Evolutionary conservation across 2,797 vertebrate species (phyloP), one percentile per base, ranked within the genome.

Genomic region (Pseudocheirus occidentalis): DNA sequence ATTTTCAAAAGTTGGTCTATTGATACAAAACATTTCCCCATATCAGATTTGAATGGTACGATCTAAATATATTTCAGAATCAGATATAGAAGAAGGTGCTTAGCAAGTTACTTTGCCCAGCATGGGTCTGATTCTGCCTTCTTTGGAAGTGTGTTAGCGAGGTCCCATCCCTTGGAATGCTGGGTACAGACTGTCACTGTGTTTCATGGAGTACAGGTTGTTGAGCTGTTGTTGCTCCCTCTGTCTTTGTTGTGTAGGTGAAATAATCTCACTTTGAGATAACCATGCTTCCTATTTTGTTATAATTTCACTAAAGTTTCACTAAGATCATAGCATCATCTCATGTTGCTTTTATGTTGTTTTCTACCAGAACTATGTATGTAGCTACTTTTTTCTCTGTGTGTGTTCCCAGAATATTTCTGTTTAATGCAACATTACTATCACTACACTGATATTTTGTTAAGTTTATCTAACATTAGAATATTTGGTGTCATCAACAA

Each of bases 381-480:
- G n/a, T 7, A 40, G 62, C 11, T 73, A 81, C 16, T 73, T 52
- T 29, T 58, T 91, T 95, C 55, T 55, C 13, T 91, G 1, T 50
- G 46, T 7, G 9, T 94, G 11, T 66, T 66, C 91, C 91, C 59
- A 58, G n/a, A 90, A 89, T 92, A 59, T 4, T 87, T 96, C 93
- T 92, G 66, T 95, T 95, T n/a, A 94, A n/a, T 53, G 81, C 46
- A 62, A 92, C 62, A 93, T 73, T 2, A 28, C 9, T 27, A 34
- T 62, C 55, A 58, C 66, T 55, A 62, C 55, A 92, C 55, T 95
- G 27, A n/a, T 81, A 1, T 91, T 95, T 93, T 94, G 57, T 94
- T 95, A 62, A 94, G 11, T 27, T 96, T 90, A 93, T 96, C 92
- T 96, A 90, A 55, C 81, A n/a, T 28, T 16, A 7, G 58, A 94